A percentile compares a stretch with the other conserved stretches of the same genome.
Evolutionary conservation across 2,113 vertebrate genomes (phyloP).

Genomic region (Leptodactylus fuscus): DNA sequence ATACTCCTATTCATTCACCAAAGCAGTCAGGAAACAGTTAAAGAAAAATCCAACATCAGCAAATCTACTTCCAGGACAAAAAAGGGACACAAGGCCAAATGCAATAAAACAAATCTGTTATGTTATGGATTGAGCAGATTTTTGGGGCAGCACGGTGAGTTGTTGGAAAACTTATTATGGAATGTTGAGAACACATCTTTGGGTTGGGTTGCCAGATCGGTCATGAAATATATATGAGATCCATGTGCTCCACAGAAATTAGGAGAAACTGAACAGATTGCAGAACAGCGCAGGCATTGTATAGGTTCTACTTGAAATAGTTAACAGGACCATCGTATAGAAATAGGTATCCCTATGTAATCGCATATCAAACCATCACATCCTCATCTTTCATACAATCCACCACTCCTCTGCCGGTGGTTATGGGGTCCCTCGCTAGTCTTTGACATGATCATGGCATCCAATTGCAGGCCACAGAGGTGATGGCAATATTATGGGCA

Average conservation of each 20-base stretch:
- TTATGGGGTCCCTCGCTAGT: too few species aligned
- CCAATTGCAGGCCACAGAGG: too few species aligned
- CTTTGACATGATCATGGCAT: too few species aligned
- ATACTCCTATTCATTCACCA: conserved; percentile 22
- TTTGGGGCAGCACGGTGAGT: not conserved
- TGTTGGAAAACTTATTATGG: not conserved
- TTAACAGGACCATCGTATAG: not conserved
- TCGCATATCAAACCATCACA: too few species aligned
- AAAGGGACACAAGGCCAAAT: conserved; percentile 20
- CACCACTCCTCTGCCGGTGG: too few species aligned
- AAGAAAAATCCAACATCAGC: conserved; percentile 25
- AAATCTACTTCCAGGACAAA: conserved; percentile 33
- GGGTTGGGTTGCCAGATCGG: not conserved
- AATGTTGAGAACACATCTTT: not conserved
- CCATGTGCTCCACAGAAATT: not conserved
- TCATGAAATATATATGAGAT: conserved; percentile 19
- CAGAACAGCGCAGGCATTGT: not conserved
- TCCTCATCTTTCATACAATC: too few species aligned
- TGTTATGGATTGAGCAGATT: not conserved
- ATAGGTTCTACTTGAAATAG: not conserved
- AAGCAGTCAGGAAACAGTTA: conserved; percentile 28
- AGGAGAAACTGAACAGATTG: too few species aligned
- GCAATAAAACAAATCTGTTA: conserved; percentile 14
- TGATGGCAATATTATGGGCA: too few species aligned
- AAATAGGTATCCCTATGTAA: not conserved